Base-by-base conservation (phyloP, 2,113 vertebrate genomes). In the Rhadina sibilatrix region DNA sequence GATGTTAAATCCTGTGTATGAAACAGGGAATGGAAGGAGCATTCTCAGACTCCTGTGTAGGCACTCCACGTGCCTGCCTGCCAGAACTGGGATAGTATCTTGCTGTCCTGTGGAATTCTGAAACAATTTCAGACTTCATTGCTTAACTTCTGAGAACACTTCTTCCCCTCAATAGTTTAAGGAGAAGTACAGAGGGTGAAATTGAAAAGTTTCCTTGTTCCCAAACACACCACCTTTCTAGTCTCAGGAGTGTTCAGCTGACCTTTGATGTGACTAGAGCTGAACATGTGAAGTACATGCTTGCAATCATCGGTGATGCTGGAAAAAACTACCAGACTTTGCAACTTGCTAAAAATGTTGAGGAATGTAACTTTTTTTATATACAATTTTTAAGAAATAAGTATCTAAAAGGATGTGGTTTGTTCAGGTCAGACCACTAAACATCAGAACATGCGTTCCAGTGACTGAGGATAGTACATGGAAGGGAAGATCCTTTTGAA, bases 61-160 rank as follows among this genome's bases (percentile, higher is more conserved):
- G 6, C 2, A 0, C 35, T 57, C 61, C 52, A 9, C 3, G 1
- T 0, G 0, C 0, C 0, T 8, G 9, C 6, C 2, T 1, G 2
- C 35, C 22, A 10, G 21, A 69, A 11, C 37, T 30, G 6, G 63
- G 18, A 9, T 28, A 30, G 66, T 21, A 31, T 15, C 42, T 18
- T 28, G 23, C 21, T 49, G 17, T 50, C 50, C 70, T 24, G 18
- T 40, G 61, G 31, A 60, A 18, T 20, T 69, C 9, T 52, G 44
- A 57, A 82, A 47, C 40, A 3, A n/a, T 38, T 83, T 86, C 35
- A 53, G 20, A 33, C 56, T 42, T 65, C 42, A 49, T 16, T 37
- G 54, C 10, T 31, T 44, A 35, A 14, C 33, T 92, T 57, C 22
- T 20, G 25, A 88, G 47, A 78, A 52, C 13, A 10, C 4, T 44